These are phyloP conservation scores for Drosophila nigrodunni DNA, from an alignment of 1,140 invertebrate species.

Conservation along the genomic window DNA sequence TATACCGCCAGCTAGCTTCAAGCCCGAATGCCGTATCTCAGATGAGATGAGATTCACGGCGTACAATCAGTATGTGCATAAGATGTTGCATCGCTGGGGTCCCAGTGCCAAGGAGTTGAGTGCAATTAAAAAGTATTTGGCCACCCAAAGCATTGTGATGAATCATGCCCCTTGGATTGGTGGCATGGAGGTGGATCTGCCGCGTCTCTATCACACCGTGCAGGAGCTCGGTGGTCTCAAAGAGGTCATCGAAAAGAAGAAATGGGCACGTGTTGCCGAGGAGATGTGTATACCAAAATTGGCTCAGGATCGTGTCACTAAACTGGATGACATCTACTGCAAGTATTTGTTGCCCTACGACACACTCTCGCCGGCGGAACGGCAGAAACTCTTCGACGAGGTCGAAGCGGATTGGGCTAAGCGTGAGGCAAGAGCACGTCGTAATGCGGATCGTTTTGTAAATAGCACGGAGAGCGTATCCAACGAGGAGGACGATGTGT, in stretches of 20 bases:
- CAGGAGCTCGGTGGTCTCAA: slow-evolving; percentile 94
- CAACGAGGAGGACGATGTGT: slow-evolving; percentile 81
- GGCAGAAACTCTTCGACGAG: slow-evolving; percentile 89
- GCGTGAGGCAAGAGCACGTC: slow-evolving; percentile 85
- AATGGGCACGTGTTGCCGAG: slow-evolving; percentile 95
- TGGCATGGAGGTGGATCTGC: slow-evolving; percentile 95
- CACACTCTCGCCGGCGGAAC: slow-evolving; percentile 91
- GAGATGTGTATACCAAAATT: slow-evolving; percentile 93
- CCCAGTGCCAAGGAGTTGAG: slow-evolving; percentile 94
- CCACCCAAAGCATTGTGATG: slow-evolving; percentile 91
- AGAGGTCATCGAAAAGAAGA: slow-evolving; percentile 95
- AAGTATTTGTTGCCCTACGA: slow-evolving; percentile 97
- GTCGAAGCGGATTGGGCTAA: slow-evolving; percentile 92
- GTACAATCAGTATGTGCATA: slow-evolving; percentile 96
- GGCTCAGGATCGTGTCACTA: slow-evolving; percentile 92
- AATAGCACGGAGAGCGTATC: slow-evolving; percentile 85
- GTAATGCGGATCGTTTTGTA: slow-evolving; percentile 86
- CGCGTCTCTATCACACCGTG: slow-evolving; percentile 93
- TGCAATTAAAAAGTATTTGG: slow-evolving; percentile 93
- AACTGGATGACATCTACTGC: slow-evolving; percentile 96
- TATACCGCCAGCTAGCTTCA: slow-evolving; percentile 94
- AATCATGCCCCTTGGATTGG: slow-evolving; percentile 92
- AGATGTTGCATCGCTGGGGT: slow-evolving; percentile 95
- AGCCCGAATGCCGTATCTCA: slow-evolving; percentile 94
- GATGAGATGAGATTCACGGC: slow-evolving; percentile 95